Base-by-base conservation (phyloP, 2,888 invertebrate genomes). In the Eucera pruinosa region DNA sequence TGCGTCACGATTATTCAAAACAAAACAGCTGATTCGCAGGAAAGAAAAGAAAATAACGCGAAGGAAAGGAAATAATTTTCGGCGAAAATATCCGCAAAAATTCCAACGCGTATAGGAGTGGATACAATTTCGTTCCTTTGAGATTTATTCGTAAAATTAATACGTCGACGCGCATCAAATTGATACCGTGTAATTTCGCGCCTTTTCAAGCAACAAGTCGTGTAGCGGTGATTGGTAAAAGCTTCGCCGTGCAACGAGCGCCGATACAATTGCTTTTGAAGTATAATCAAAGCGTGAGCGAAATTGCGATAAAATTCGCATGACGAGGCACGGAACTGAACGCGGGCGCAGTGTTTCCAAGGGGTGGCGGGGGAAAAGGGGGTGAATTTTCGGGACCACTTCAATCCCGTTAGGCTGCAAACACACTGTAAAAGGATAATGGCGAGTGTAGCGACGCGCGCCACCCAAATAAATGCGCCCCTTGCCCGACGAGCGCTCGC, bases 281-380 rank as follows among this genome's bases (percentile, higher is more conserved):
- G 68, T 80, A 80, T 80, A 83, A 83, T 82, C 82, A 78, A 82
- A 80, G 78, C 74, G 69, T n/a, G n/a, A n/a, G 62, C 70, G 74
- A 72, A 78, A 80, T 82, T 81, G 70, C 71, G 80, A 80, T 80
- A 81, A 82, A 82, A 82, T 78, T 69, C 82, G 78, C 64, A 64
- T 70, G 70, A 79, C 82, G 57, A 65, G 64, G 68, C 71, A 77
- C n/a, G n/a, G n/a, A n/a, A n/a, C n/a, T 66, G 54, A 69, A 65
- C 71, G 81, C n/a, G n/a, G n/a, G n/a, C n/a, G n/a, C n/a, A n/a
- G n/a, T n/a, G n/a, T n/a, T n/a, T n/a, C n/a, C n/a, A n/a, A n/a
- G n/a, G n/a, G n/a, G n/a, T n/a, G 50, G 47, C 74, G 68, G 36
- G 15, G 39, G 58, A 27, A 50, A 25, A 39, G 50, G 27, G n/a